phyloP scores from a whole-genome alignment of 2,113 vertebrate species.

The Ploceus nigricollis region DNA sequence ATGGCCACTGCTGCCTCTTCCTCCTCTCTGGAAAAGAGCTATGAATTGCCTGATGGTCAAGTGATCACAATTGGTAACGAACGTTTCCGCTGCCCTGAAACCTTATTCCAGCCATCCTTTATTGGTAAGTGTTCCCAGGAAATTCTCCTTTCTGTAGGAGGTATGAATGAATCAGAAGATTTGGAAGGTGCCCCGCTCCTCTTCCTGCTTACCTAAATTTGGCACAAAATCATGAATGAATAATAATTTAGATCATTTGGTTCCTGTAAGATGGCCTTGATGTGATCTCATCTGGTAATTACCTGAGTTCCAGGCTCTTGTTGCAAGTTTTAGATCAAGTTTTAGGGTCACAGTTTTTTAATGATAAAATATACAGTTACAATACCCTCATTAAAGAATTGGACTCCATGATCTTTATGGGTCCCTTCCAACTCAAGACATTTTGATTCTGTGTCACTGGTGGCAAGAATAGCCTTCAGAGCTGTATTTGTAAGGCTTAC shows the following conservation, averaged over 20 bases:
- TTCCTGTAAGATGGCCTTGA: not conserved
- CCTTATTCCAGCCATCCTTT: slow-evolving; percentile 94
- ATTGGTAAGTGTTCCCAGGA: slow-evolving; percentile 81
- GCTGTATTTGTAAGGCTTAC: not conserved
- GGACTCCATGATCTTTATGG: not conserved
- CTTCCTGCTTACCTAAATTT: not conserved
- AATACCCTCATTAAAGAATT: not conserved
- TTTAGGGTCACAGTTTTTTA: not conserved
- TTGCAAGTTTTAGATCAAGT: not conserved
- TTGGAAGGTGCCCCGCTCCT: not conserved
- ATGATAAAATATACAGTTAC: not conserved
- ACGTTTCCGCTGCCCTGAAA: slow-evolving; percentile 95
- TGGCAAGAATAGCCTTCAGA: not conserved
- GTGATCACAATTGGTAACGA: slow-evolving; percentile 96
- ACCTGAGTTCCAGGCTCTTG: not conserved
- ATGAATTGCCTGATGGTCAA: slow-evolving; percentile 92
- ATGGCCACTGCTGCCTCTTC: slow-evolving; percentile 96
- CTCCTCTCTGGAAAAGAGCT: slow-evolving; percentile 94
- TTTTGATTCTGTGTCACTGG: not conserved
- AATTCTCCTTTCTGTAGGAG: not conserved
- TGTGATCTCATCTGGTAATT: not conserved
- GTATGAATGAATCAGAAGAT: not conserved
- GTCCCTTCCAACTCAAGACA: not conserved
- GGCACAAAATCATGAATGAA: not conserved
- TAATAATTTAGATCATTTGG: not conserved